These are phyloP conservation scores for Cylas formicarius DNA, from an alignment of 1,140 invertebrate genomes.

Conservation along the genomic window DNA sequence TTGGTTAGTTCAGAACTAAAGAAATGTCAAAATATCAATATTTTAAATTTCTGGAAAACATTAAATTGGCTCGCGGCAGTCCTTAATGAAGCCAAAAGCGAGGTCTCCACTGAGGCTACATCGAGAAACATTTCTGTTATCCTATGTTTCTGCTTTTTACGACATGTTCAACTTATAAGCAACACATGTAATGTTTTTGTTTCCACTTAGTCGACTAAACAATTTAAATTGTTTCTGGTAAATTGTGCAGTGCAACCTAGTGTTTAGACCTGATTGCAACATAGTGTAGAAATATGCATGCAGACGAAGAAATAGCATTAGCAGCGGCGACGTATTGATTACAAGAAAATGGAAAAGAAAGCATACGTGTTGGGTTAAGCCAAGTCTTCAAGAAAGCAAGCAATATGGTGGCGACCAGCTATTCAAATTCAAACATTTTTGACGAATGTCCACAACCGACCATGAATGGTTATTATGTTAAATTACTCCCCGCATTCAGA, in stretches of 20 bases:
- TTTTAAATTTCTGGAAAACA: too few species aligned
- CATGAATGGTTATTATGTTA: too few species aligned
- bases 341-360: conserved; percentile 1
- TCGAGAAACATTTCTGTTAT: conserved; percentile 4
- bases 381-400: conserved; percentile 1
- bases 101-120: conserved; percentile 1
- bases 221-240: not conserved
- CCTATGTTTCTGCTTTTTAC: too few species aligned
- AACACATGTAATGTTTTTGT: too few species aligned
- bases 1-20: too few species aligned
- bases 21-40: too few species aligned
- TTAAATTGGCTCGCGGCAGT: too few species aligned
- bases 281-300: not conserved
- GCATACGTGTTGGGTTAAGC: conserved; percentile 1
- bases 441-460: not conserved
- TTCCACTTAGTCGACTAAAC: too few species aligned
- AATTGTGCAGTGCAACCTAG: not conserved
- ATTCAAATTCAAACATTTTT: conserved; percentile 1
- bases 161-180: too few species aligned
- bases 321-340: too few species aligned
- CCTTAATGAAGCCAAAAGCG: too few species aligned
- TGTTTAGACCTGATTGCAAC: not conserved
- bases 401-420: conserved; percentile 5
- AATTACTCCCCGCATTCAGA: conserved; percentile 1
- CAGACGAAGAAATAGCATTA: too few species aligned